A percentile compares a stretch with the other conserved stretches of the same genome.
Evolutionary conservation across 2,113 vertebrate species (phyloP).

Genomic region (Ceyx cyanopectus): DNA sequence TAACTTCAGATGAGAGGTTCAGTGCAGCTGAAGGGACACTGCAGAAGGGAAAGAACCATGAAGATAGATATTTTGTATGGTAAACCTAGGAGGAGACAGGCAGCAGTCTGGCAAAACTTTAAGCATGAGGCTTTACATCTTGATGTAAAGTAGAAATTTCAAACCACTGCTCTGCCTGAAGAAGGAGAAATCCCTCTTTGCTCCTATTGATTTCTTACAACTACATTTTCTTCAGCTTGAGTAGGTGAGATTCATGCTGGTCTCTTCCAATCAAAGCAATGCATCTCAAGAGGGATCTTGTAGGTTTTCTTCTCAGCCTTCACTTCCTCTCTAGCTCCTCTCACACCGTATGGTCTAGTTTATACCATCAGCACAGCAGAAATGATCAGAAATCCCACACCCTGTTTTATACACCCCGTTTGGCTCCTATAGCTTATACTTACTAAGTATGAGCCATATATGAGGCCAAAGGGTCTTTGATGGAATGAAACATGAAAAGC

Average conservation of each 20-base stretch:
- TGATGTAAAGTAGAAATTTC: neutral
- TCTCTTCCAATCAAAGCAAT: neutral
- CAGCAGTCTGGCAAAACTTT: neutral
- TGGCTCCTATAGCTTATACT: neutral
- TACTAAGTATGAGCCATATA: neutral
- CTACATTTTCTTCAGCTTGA: neutral
- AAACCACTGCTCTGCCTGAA: neutral
- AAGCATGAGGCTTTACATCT: neutral
- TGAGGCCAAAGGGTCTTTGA: neutral
- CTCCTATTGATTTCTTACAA: neutral
- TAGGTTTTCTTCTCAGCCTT: neutral
- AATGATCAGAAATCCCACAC: neutral
- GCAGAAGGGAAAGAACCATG: neutral
- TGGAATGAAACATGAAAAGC: neutral
- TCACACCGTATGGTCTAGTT: fast-evolving
- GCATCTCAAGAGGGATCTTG: neutral
- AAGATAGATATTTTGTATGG: neutral
- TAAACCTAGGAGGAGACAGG: neutral
- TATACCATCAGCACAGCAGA: fast-evolving
- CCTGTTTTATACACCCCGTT: no score
- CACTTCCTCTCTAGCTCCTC: neutral
- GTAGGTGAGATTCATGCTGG: neutral
- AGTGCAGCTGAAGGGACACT: neutral
- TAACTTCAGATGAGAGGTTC: neutral
- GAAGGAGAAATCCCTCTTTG: neutral